Conservation (phyloP, 2,888 invertebrate species). For the Magallana nippona region DNA sequence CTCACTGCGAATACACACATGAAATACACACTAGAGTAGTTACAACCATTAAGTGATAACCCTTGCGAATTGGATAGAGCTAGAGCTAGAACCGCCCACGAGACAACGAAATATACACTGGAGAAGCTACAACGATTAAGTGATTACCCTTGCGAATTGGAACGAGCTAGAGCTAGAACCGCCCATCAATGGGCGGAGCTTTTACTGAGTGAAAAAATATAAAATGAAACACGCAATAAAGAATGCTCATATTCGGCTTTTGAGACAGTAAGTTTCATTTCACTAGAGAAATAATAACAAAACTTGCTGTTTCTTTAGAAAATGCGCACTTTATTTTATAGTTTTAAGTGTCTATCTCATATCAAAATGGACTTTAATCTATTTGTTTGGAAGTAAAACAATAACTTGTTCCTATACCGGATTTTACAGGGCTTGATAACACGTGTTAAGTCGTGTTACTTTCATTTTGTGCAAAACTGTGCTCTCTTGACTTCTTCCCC, state of each 20-base stretch:
- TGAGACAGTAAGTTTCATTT: slow-evolving; percentile 22
- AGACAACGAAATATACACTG: too few species aligned
- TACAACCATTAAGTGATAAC: too few species aligned
- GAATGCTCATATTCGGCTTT: not conserved
- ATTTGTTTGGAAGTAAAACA: not conserved
- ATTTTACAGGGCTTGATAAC: not conserved
- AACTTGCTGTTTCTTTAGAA: slow-evolving; percentile 5
- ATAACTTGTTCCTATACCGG: not conserved
- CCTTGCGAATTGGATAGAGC: too few species aligned
- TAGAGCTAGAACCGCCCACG: too few species aligned
- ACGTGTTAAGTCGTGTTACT: slow-evolving; percentile 7
- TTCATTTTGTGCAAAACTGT: slow-evolving; percentile 23
- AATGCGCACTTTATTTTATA: slow-evolving; percentile 6
- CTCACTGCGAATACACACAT: too few species aligned
- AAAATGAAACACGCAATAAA: not conserved
- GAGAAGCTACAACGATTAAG: too few species aligned
- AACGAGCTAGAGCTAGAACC: not conserved
- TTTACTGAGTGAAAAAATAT: not conserved
- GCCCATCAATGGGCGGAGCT: not conserved
- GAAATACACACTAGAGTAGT: too few species aligned
- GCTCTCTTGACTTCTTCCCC: not conserved
- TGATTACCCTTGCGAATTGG: not conserved
- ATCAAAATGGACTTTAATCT: not conserved
- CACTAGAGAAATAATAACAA: not conserved
- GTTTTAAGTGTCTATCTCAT: not conserved